A percentile compares a stretch with the other conserved stretches of the same genome.
Conservation (phyloP, 1,140 invertebrate species). For the Lerema accius region DNA sequence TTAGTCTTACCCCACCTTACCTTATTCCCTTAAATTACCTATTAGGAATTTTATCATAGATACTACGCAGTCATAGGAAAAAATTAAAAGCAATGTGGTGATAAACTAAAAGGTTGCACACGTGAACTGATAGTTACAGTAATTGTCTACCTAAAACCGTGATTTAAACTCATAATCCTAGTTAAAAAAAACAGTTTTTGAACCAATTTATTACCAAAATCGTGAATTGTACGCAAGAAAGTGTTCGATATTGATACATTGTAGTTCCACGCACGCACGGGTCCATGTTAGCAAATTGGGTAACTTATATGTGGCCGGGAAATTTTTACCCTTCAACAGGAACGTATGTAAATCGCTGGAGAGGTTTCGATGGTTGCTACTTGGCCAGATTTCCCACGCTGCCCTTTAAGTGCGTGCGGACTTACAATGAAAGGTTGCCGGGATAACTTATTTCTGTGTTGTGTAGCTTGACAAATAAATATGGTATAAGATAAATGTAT, state of each 20-base stretch:
- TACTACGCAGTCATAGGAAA: no score
- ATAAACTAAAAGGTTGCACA: no score
- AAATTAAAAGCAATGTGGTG: no score
- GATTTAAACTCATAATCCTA: no score
- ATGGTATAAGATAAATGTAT: no score
- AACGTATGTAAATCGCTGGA: conserved; percentile 44
- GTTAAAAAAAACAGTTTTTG: no score
- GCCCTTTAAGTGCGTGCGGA: conserved; percentile 26
- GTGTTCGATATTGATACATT: not conserved
- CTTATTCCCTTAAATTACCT: no score
- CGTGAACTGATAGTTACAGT: no score
- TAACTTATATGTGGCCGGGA: conserved; percentile 55
- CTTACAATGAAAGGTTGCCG: conserved; percentile 6
- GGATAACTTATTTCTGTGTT: not conserved
- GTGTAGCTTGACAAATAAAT: not conserved
- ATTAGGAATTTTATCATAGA: no score
- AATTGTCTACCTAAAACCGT: no score
- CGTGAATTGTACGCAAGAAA: not conserved
- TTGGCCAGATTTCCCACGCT: conserved; percentile 28
- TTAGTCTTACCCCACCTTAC: no score
- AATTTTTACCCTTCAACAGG: conserved; percentile 42
- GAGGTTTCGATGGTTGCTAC: conserved; percentile 25
- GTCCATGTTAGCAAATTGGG: conserved; percentile 60
- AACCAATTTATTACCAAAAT: not conserved
- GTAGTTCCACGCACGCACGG: conserved; percentile 39